phyloP scores from a whole-genome alignment of 2,888 invertebrate genomes.

The Saturnia japonica region DNA sequence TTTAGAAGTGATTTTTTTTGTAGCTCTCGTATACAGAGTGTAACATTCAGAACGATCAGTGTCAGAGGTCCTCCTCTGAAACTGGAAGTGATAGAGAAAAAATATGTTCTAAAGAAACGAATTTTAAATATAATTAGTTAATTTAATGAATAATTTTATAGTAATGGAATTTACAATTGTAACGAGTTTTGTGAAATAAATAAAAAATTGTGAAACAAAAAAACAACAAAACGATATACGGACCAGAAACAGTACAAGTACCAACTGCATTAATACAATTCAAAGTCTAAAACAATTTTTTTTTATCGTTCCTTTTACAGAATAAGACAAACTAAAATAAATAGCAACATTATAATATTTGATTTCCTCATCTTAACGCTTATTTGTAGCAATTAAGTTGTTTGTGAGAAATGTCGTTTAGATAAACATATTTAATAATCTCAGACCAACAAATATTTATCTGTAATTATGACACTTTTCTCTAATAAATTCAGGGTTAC shows the following conservation, averaged over 20 bases:
- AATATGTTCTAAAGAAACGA: too few relatives aligned
- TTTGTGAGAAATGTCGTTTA: constrained; percentile 5
- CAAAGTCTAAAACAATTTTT: not conserved
- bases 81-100: too few relatives aligned
- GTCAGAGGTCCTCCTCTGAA: too few relatives aligned
- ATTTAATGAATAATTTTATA: too few relatives aligned
- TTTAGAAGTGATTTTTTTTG: not conserved
- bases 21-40: too few relatives aligned
- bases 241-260: not conserved
- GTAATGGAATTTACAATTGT: too few relatives aligned
- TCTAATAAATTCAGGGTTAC: not conserved
- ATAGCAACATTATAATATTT: not conserved
- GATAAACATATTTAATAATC: constrained; percentile 6
- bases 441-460: not conserved
- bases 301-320: not conserved
- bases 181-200: not conserved
- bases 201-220: not conserved
- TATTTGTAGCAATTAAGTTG: not conserved
- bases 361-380: constrained; percentile 7
- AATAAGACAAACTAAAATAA: not conserved
- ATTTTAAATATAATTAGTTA: too few relatives aligned
- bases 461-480: constrained; percentile 1
- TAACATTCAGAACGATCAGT: too few relatives aligned
- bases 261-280: not conserved
- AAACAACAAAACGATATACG: not conserved